phyloP scores from a whole-genome alignment of 2,113 vertebrate genomes.

The Gobio gobio region DNA sequence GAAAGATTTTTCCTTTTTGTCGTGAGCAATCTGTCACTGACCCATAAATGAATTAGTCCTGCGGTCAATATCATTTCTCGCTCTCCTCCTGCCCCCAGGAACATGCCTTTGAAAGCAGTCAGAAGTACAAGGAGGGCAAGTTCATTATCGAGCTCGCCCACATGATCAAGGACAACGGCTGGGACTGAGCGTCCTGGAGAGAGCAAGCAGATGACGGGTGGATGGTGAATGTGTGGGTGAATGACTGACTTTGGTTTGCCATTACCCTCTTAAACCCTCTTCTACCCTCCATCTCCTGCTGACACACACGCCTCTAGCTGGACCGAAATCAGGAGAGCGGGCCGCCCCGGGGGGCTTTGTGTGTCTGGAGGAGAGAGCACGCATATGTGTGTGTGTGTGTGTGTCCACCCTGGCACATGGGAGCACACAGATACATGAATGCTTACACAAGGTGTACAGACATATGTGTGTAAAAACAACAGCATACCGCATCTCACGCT shows the following conservation, averaged over 20 bases:
- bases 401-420: not conserved
- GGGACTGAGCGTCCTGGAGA: conserved; percentile 89
- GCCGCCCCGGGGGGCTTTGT: conserved; percentile 18
- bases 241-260: conserved; percentile 78
- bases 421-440: conserved; percentile 42
- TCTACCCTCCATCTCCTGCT: conserved; percentile 48
- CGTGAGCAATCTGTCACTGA: not conserved
- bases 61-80: conserved; percentile 16
- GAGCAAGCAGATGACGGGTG: conserved; percentile 16
- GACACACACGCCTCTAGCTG: conserved; percentile 36
- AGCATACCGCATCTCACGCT: conserved; percentile 44
- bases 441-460: conserved; percentile 49
- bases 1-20: not conserved
- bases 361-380: conserved; percentile 36
- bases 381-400: conserved; percentile 36
- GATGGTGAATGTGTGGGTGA: conserved; percentile 64
- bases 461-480: conserved; percentile 47
- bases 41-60: not conserved
- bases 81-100: conserved; percentile 77
- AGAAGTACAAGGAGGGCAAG: conserved; percentile 99
- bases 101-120: conserved; percentile 99
- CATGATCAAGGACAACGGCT: conserved; percentile 99
- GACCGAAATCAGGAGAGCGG: not conserved
- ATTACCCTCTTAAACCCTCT: conserved; percentile 72
- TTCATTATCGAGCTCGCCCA: conserved; percentile 99